Evolutionary conservation across 2,888 invertebrate species (phyloP), one percentile per base, ranked within the genome.

Genomic region (Lithodes maja): DNA sequence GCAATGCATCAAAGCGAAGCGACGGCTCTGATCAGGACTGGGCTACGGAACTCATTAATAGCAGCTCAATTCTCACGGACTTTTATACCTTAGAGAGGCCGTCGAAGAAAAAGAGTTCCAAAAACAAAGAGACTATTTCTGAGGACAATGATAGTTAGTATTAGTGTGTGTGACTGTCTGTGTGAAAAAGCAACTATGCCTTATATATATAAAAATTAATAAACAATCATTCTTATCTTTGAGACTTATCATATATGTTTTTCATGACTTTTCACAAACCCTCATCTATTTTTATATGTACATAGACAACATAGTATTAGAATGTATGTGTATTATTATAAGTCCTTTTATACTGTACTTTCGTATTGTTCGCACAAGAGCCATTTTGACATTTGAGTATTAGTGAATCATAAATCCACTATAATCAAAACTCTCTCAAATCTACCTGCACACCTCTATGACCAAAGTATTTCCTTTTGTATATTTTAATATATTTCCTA

Each of bases 21-120:
- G 52, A 52, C 2, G 86, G 87, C 12, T 17, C 75, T 2, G 88
- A 91, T 49, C 77, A 85, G 12, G 91, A 91, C 77, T 90, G 90
- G 87, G 88, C 91, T n/a, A 54, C 86, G 53, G 90, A 90, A 33
- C 85, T 91, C 5, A 85, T 91, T 54, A 86, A 83, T 49, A 91
- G 90, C 79, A 91, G 91, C 55, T 71, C 86, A 54, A 89, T 91
- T n/a, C 81, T 91, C 33, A 81, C 91, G 1, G 88, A 91, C 80
- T 91, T 91, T 55, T 91, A 91, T 54, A 85, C 90, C 79, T 68
- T 91, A 5, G 53, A 71, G 71, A n/a, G 84, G 33, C 49, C 68
- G 53, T n/a, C 68, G 53, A 78, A 84, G 55, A 49, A 50, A 49
- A 77, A 49, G 12, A 52, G 50, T 12, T 3, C 77, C 3, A 74